Evolutionary conservation across 2,888 invertebrate species (phyloP).

Genomic region (Geophilus truncorum): DNA sequence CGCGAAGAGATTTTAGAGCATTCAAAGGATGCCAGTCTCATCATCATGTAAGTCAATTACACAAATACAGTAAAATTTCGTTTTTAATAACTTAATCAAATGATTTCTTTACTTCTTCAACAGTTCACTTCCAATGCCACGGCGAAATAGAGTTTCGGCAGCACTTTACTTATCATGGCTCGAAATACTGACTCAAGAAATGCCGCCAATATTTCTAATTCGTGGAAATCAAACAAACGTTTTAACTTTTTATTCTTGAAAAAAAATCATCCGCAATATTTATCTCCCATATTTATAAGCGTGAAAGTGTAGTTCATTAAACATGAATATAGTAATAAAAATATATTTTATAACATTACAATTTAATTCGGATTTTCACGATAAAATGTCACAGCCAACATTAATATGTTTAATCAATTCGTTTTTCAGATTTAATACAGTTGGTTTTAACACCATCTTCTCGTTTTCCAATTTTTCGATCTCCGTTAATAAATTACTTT

Average conservation of each 20-base stretch:
- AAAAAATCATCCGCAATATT: neutral
- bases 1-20: slow-evolving; percentile 77
- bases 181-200: slow-evolving; percentile 77
- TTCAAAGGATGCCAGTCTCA: slow-evolving; percentile 74
- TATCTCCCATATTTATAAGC: too few species aligned
- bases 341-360: too few species aligned
- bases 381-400: too few species aligned
- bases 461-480: too few species aligned
- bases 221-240: slow-evolving; percentile 56
- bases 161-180: slow-evolving; percentile 95
- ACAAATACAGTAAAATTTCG: too few species aligned
- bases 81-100: neutral
- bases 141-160: slow-evolving; percentile 83
- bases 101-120: slow-evolving; percentile 39
- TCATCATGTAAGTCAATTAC: slow-evolving; percentile 73
- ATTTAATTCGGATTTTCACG: too few species aligned
- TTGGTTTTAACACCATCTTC: too few species aligned
- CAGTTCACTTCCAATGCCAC: slow-evolving; percentile 89
- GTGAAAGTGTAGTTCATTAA: too few species aligned
- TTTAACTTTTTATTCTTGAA: slow-evolving; percentile 53
- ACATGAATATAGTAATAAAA: too few species aligned
- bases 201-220: slow-evolving; percentile 75
- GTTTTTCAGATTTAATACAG: too few species aligned
- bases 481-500: too few species aligned
- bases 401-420: too few species aligned